Percentiles rank a stretch among this genome's conserved stretches.
Evolutionary conservation across 1,140 invertebrate genomes (phyloP).

Genomic region (Zaprionus camerounensis): DNA sequence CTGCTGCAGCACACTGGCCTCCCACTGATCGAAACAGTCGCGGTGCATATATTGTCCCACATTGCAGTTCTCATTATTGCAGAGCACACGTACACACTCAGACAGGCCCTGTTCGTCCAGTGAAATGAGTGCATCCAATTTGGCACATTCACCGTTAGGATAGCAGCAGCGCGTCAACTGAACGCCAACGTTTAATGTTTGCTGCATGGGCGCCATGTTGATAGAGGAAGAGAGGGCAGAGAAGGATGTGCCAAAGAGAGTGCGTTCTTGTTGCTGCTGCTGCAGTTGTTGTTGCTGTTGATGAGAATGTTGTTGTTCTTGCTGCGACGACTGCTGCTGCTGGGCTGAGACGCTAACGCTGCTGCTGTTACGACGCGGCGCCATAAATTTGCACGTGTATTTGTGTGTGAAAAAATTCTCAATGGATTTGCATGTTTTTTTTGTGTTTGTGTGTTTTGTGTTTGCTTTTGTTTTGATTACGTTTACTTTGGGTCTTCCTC

Average conservation of each 20-base stretch:
- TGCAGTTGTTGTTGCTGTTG: conserved; percentile 53
- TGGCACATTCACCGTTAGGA: conserved; percentile 91
- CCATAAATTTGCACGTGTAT: conserved; percentile 67
- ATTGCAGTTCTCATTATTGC: conserved; percentile 96
- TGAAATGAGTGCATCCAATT: conserved; percentile 88
- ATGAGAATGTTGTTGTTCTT: conserved; percentile 29
- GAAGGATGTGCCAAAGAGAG: not conserved
- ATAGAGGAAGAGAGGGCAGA: not conserved
- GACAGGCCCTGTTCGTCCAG: conserved; percentile 90
- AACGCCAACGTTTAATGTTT: conserved; percentile 52
- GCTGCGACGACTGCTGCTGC: conserved; percentile 48
- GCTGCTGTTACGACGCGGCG: conserved; percentile 74
- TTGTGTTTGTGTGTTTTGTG: not conserved
- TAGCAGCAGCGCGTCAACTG: conserved; percentile 89
- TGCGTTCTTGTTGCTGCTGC: conserved; percentile 42
- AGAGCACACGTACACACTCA: conserved; percentile 94
- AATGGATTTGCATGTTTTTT: conserved; percentile 15
- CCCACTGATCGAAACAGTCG: conserved; percentile 97
- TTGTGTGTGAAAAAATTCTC: conserved; percentile 6
- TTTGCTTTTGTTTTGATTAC: conserved; percentile 15
- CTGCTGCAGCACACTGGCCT: conserved; percentile 93
- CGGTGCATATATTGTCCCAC: conserved; percentile 96
- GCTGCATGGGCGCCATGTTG: conserved; percentile 72
- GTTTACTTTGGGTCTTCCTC: conserved; percentile 1
- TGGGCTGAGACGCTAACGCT: conserved; percentile 53